Evolutionary conservation across 1,140 invertebrate species (phyloP).

Genomic region (Antheraea pernyi): DNA sequence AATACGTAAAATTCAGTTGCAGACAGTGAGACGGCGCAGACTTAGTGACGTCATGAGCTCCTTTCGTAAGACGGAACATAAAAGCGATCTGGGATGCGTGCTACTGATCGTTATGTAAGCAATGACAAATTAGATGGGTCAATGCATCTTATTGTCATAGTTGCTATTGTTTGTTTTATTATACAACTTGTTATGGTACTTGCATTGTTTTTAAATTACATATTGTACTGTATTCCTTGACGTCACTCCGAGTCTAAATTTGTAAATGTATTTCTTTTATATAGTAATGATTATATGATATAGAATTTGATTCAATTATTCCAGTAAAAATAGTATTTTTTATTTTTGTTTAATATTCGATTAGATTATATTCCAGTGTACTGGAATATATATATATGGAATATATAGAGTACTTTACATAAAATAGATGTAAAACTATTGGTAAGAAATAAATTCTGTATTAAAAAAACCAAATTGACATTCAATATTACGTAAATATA

Average conservation of each 20-base stretch:
- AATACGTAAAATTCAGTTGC: conserved; percentile 37
- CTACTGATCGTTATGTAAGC: conserved; percentile 6
- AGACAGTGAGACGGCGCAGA: conserved; percentile 60
- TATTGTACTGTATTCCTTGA: neutral
- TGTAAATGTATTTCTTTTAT: neutral
- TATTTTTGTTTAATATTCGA: too few relatives aligned
- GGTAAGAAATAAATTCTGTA: too few relatives aligned
- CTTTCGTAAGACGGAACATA: conserved; percentile 29
- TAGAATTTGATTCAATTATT: too few relatives aligned
- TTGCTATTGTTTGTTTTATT: neutral
- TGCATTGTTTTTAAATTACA: conserved; percentile 2
- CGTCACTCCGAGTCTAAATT: neutral
- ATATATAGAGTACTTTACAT: too few relatives aligned
- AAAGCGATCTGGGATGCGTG: conserved; percentile 5
- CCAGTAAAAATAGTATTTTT: too few relatives aligned
- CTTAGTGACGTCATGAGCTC: conserved; percentile 58
- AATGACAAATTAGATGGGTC: neutral
- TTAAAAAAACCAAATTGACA: too few relatives aligned
- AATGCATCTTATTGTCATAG: neutral
- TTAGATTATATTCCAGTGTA: too few relatives aligned
- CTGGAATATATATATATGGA: too few relatives aligned
- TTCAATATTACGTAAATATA: too few relatives aligned
- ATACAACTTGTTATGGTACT: neutral
- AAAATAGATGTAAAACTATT: too few relatives aligned
- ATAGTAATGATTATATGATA: too few relatives aligned